Percentiles rank a stretch among this genome's conserved stretches.
Evolutionary conservation across 30 jellyfish, hydroid and myxozoan species (phyloP).

Genomic region (Pelagia noctiluca): DNA sequence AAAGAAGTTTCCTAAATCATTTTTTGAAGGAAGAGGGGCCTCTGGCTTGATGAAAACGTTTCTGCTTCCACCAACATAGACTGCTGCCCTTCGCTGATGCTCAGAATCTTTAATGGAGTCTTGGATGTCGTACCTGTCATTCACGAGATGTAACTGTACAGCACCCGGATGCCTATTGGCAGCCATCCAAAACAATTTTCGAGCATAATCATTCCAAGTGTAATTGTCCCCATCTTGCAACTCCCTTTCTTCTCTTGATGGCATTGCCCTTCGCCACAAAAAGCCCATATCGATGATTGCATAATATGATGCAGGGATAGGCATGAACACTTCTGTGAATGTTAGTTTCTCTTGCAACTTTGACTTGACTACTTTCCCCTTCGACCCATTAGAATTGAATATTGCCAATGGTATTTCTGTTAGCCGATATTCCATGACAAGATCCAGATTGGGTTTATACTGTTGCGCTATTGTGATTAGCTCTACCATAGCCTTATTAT

Average conservation of each 20-base stretch:
- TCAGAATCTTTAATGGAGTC: background rate
- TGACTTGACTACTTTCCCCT: background rate
- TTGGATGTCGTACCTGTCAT: background rate
- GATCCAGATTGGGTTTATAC: background rate
- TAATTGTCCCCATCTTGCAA: background rate
- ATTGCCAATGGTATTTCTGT: background rate
- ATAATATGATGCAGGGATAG: background rate
- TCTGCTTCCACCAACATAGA: background rate
- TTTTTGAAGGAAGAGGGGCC: background rate
- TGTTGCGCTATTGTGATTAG: background rate
- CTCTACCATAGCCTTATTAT: background rate
- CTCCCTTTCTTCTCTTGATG: background rate
- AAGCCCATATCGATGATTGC: background rate
- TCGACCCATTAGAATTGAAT: background rate
- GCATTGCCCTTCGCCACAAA: background rate
- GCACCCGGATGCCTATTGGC: slow-evolving; percentile 2
- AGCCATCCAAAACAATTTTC: background rate
- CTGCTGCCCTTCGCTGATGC: background rate
- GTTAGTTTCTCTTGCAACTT: background rate
- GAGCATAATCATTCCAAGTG: background rate
- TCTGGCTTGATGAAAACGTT: background rate
- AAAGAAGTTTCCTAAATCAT: background rate
- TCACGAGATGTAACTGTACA: background rate
- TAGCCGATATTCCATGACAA: background rate
- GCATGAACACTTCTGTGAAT: background rate